Percentiles rank a stretch among this genome's conserved stretches.
These are phyloP conservation scores for Pseudopipra pipra DNA, from an alignment of 2,113 vertebrate species.

Conservation along the genomic window DNA sequence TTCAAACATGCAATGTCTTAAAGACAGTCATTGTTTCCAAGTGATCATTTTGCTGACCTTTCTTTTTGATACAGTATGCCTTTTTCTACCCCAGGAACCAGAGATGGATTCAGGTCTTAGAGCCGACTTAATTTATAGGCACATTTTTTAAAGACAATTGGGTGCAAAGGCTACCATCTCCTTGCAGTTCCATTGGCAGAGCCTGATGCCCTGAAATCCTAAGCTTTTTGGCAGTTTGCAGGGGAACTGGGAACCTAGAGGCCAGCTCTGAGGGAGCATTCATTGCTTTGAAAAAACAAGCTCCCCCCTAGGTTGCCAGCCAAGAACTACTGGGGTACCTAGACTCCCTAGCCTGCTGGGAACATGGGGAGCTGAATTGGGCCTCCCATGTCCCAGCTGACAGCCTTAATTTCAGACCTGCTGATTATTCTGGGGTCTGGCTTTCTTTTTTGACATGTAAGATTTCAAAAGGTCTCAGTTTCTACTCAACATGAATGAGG, in stretches of 20 bases:
- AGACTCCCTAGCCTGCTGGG: background rate
- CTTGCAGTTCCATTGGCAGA: background rate
- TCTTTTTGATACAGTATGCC: background rate
- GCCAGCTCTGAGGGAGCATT: background rate
- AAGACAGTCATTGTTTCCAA: background rate
- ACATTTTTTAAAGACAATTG: background rate
- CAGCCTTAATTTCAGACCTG: slow-evolving; percentile 26
- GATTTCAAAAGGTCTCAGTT: slow-evolving; percentile 32
- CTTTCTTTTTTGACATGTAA: slow-evolving; percentile 2
- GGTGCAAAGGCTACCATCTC: background rate
- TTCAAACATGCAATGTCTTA: background rate
- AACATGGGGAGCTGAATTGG: background rate
- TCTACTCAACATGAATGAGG: background rate
- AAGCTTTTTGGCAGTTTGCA: background rate
- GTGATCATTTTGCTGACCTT: background rate
- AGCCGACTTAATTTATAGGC: background rate
- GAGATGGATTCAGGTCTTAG: background rate
- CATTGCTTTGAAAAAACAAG: background rate
- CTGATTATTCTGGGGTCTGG: background rate
- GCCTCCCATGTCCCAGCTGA: background rate
- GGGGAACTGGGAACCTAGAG: background rate
- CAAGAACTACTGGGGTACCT: background rate
- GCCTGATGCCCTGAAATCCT: background rate
- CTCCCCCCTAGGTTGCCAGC: background rate
- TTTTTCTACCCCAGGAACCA: background rate